phyloP scores from a whole-genome alignment of 2,888 invertebrate genomes.

The Flabesymbios commensalis region DNA sequence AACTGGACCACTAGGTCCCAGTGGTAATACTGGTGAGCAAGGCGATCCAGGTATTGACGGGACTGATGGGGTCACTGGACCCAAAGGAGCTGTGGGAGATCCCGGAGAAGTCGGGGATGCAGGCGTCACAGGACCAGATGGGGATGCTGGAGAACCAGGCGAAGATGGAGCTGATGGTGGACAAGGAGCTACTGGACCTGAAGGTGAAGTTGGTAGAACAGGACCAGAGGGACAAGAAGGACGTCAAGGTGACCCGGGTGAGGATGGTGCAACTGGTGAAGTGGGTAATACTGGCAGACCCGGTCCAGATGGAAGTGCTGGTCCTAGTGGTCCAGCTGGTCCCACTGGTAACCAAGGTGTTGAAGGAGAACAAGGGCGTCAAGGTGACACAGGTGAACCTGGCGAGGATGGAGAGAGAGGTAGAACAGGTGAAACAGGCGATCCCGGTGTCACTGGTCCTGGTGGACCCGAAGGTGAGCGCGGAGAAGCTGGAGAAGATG shows the following conservation, averaged over 20 bases:
- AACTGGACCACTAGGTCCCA: conserved; percentile 12
- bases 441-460: background rate
- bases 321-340: conserved; percentile 11
- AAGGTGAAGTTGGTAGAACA: conserved; percentile 1
- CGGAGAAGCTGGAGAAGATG: conserved; percentile 11
- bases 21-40: conserved; percentile 9
- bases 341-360: background rate
- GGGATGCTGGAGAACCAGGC: conserved; percentile 12
- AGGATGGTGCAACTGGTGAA: conserved; percentile 5
- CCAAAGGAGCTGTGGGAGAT: background rate
- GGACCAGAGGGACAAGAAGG: conserved; percentile 5
- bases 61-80: conserved; percentile 7
- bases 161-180: conserved; percentile 6
- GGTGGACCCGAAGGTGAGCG: conserved; percentile 8
- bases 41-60: conserved; percentile 15
- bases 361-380: background rate
- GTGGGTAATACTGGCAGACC: conserved; percentile 14
- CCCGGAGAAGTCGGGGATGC: conserved; percentile 4
- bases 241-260: conserved; percentile 4
- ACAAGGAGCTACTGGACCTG: conserved; percentile 1
- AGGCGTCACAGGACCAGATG: conserved; percentile 7
- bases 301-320: conserved; percentile 19
- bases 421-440: too few relatives aligned
- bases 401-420: too few relatives aligned
- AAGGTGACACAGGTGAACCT: too few relatives aligned